Evolutionary conservation across 2,113 vertebrate species (phyloP), one percentile per base, ranked within the genome.

Genomic region (Mesocricetus auratus): DNA sequence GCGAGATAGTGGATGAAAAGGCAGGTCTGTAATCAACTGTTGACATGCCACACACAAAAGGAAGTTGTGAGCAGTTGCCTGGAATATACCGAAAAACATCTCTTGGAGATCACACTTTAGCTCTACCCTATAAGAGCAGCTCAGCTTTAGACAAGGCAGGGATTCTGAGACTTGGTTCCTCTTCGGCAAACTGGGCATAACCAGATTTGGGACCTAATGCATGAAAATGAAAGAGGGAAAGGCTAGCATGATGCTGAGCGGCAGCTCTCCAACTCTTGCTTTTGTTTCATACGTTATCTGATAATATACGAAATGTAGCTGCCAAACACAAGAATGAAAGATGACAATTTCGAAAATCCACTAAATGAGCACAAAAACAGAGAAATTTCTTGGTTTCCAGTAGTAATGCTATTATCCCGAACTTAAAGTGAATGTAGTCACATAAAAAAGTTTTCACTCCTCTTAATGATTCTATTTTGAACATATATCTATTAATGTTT

Each of bases 1-100:
- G 91, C 75, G 45, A 92, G 68, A 42, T 15, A 36, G 8, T 81
- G 66, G 93, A 81, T 24, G 45, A 74, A 97, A 96, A 73, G 45
- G 7, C 36, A 64, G 26, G 90, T 81, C 31, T 31, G 19, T 39
- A 95, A 90, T 77, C 91, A 93, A 93, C 91, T 74, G 39, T 89
- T 10, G 31, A 90, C 10, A 26, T 16, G 22, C 77, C 22, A 21
- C 3, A 82, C 6, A 36, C 56, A 2, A 71, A 73, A 78, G 53
- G 87, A 78, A 15, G 42, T 0, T 87, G 68, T 19, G 50, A 90
- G 74, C 33, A 66, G 24, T 71, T 42, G 6, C 11, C 24, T 33
- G 39, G 39, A 89, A 19, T 2, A 36, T 42, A 47, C 0, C 4
- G 15, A 86, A 90, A 33, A 7, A 73, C 15, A 3, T 56, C 24